Evolutionary conservation across 1,140 invertebrate species (phyloP).

Genomic region (Argopecten irradians): DNA sequence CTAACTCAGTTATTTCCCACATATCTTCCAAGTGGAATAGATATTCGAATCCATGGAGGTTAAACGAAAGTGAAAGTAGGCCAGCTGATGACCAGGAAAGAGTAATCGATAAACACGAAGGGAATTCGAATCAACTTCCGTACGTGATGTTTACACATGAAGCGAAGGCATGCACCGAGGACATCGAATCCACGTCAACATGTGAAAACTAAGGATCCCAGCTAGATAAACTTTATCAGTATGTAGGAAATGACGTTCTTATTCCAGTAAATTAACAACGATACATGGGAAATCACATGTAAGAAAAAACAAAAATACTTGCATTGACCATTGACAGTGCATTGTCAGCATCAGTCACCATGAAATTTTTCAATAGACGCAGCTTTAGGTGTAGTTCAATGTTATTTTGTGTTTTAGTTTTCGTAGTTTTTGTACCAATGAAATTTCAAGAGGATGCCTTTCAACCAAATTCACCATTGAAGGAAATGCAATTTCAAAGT

Average conservation of each 20-base stretch:
- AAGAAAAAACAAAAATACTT: not conserved
- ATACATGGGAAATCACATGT: not conserved
- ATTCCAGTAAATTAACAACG: not conserved
- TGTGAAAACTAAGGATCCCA: too few species aligned
- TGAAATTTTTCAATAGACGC: not conserved
- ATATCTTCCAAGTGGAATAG: too few species aligned
- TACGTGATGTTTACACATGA: not conserved
- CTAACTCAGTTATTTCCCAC: too few species aligned
- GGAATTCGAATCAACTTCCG: not conserved
- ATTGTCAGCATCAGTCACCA: too few species aligned
- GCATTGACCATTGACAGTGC: too few species aligned
- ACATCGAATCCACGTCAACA: too few species aligned
- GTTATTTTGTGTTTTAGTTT: not conserved
- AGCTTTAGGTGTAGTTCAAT: not conserved
- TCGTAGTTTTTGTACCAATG: not conserved
- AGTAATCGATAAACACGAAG: not conserved
- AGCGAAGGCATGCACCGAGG: not conserved
- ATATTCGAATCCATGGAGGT: too few species aligned
- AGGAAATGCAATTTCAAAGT: conserved; percentile 17
- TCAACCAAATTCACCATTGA: conserved; percentile 6
- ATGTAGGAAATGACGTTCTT: not conserved
- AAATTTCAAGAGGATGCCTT: not conserved
- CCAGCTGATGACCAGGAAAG: not conserved
- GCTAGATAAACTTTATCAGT: not conserved
- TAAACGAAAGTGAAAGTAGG: not conserved